Evolutionary conservation across 2,113 vertebrate species (phyloP), one percentile per base, ranked within the genome.

Genomic region (Rhabdomys dilectus): DNA sequence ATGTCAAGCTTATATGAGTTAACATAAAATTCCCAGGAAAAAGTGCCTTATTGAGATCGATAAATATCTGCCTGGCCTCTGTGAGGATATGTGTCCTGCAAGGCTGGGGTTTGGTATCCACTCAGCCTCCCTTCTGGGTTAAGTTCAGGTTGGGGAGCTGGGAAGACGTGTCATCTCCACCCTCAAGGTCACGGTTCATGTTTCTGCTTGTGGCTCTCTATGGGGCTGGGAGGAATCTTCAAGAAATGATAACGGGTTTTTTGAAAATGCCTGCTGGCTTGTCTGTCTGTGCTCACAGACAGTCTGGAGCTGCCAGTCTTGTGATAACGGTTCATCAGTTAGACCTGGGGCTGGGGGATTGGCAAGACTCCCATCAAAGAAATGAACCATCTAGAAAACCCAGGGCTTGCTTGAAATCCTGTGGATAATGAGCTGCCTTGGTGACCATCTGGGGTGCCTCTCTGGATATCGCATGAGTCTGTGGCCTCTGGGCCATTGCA

Each of bases 1-100:
- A 56, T 95, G 96, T 96, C 95, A 91, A 56, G 76, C 72, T 86
- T 89, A 73, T 95, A 81, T n/a, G 88, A 92, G 96, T 88, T 86
- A 85, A 96, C 96, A 89, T 93, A 95, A 97, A 93, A 97, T 60
- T 96, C 77, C 39, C 93, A 1, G 42, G 92, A 26, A 88, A 96
- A 97, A 76, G 84, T 77, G 64, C 76, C 77, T 5, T 73, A 80
- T 58, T 66, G 89, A 76, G 34, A 89, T 76, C 92, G 85, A 88
- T 97, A 96, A 97, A 90, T 90, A 94, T 56, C 90, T 73, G 85
- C 73, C 13, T 6, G 48, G 36, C 29, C 26, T 51, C 89, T 78
- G 11, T 58, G 82, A 80, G 75, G 91, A 53, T 48, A 16, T 56
- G 7, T 0, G 16, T 60, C 1, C 66, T 1, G 3, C 2, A 29